Evolutionary conservation across 2,888 invertebrate species (phyloP), one percentile per base, ranked within the genome.

Genomic region (Agrotis segetum): DNA sequence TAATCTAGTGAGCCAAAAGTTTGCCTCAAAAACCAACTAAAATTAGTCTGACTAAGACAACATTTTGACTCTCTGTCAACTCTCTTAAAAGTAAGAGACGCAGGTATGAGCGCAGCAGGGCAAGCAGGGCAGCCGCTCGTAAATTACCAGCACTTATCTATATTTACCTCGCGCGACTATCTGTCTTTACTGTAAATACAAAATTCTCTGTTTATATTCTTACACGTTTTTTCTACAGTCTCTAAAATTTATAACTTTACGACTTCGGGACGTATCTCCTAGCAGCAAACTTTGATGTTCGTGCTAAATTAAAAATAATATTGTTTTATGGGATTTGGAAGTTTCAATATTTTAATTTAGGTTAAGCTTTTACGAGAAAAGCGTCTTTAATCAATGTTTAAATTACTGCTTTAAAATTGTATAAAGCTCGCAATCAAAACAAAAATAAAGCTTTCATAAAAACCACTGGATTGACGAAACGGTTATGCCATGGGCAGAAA

Each of bases 121-220:
- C 34, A 16, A 47, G 71, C 60, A 71, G 62, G 66, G 59, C 79
- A 71, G 67, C 17, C 17, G 77, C 79, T 90, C 90, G 84, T 95
- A 95, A 94, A 94, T 94, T 92, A 91, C 83, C 67, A 79, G 77
- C 85, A 92, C 89, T 92, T 94, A 93, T 94, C 93, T 92, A 82
- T 94, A 91, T 94, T 94, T 94, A 89, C 92, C 83, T 64, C 88
- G 86, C 81, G 70, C 87, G 87, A 86, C 90, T 91, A 91, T 92
- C 90, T 91, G 90, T 90, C 89, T 88, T 88, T 87, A 76, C 87
- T 85, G 90, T 91, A 93, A 93, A 93, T 92, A 93, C 88, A 88
- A 89, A 86, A 88, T 86, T 87, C 75, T 88, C 83, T 88, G 90
- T 90, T 88, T 88, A 87, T 88, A 81, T 79, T 82, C 74, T 69